Base-by-base conservation (phyloP, 2,888 invertebrate species). In the Galeopsomyia nigrocyanea region DNA sequence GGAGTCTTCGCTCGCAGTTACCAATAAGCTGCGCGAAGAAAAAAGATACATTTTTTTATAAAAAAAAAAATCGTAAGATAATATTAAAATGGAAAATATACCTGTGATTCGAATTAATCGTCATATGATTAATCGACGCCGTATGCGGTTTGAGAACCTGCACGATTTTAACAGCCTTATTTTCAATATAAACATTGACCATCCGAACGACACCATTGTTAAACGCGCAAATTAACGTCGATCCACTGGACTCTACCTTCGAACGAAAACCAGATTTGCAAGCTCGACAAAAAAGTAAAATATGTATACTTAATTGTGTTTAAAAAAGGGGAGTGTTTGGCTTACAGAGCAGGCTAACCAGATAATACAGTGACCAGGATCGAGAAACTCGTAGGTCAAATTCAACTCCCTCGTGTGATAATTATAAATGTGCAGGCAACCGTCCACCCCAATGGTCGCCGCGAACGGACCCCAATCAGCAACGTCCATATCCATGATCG, bases 371-470 rank as follows among this genome's bases (percentile, higher is more conserved):
- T 86, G 84, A 1, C 89, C 88, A 21, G 92, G 82, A 74, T 90
- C 90, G 0, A 88, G 88, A 82, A 91, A 94, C 68, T 89, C 88
- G 76, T 91, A 89, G 75, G 90, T 88, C 31, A 91, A 88, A 9
- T 95, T 82, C 16, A 93, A 84, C 26, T 85, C 85, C 78, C 91
- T 90, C 0, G 85, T 84, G 0, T 89, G 81, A 74, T 93, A 94
- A 81, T 94, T 90, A 81, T 94, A 95, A 2, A 95, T 87, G 77
- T 92, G 91, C 1, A 97, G 82, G 66, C 91, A 90, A 5, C 96
- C 94, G 76, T 93, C 93, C 75, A 87, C 87, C 0, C 95, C 95
- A 0, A 93, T 88, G 0, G 94, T 92, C 3, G 92, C 90, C 2
- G 95, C 83, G 75, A 93, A 91, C 0, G 92, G 89, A 14, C 92